These are phyloP conservation scores for Podarcis lilfordi DNA, from an alignment of 2,797 vertebrate species.

Conservation along the genomic window DNA sequence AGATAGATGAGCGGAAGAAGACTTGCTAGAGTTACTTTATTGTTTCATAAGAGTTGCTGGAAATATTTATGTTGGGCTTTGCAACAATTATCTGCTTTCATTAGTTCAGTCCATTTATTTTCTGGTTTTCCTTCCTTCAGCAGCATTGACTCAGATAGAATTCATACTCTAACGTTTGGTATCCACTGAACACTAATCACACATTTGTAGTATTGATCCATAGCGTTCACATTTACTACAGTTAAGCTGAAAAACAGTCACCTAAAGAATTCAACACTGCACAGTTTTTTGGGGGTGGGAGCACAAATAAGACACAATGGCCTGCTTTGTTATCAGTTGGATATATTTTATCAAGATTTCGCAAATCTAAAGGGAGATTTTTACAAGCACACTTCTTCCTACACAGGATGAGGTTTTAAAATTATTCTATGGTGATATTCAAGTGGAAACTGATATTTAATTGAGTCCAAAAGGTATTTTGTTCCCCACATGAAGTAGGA, in stretches of 20 bases:
- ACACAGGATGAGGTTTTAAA: not conserved
- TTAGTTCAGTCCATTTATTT: slow-evolving; percentile 39
- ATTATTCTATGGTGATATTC: not conserved
- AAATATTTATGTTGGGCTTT: slow-evolving; percentile 44
- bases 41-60: slow-evolving; percentile 28
- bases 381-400: not conserved
- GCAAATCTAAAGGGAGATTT: not conserved
- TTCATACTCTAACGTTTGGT: not conserved
- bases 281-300: not conserved
- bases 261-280: not conserved
- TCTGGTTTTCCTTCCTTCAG: not conserved
- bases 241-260: slow-evolving; percentile 23
- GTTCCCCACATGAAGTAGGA: not conserved
- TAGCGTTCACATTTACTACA: slow-evolving; percentile 19
- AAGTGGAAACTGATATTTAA: not conserved
- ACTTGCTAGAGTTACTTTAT: not conserved
- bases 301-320: slow-evolving; percentile 1
- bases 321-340: not conserved
- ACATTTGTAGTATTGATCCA: slow-evolving; percentile 32
- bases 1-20: not conserved
- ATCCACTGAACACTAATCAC: slow-evolving; percentile 5
- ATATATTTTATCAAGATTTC: not conserved
- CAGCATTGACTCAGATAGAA: slow-evolving; percentile 37
- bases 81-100: slow-evolving; percentile 50
- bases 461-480: not conserved